These are phyloP conservation scores for Buathra laborator DNA, from an alignment of 2,888 invertebrate species.

Conservation along the genomic window DNA sequence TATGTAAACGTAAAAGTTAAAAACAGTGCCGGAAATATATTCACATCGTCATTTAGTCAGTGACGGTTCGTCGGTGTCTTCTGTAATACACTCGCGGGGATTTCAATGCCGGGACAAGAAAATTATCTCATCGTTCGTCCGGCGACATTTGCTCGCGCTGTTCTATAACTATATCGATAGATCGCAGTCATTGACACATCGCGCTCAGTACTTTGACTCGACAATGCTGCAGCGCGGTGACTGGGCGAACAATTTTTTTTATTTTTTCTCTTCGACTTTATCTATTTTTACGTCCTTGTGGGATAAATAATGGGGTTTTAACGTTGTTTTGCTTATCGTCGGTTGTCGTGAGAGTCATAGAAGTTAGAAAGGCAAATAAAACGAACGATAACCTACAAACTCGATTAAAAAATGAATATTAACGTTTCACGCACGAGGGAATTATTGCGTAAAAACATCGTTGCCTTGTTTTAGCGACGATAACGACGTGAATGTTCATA, in stretches of 20 bases:
- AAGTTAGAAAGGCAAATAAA: no score
- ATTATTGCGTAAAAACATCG: no score
- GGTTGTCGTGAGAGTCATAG: not conserved
- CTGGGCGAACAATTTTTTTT: slow-evolving; percentile 24
- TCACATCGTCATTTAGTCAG: not conserved
- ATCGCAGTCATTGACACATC: slow-evolving; percentile 49
- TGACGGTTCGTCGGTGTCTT: not conserved
- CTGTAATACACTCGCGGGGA: slow-evolving; percentile 71
- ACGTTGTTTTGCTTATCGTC: not conserved
- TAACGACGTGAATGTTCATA: no score
- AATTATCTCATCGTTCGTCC: slow-evolving; percentile 62
- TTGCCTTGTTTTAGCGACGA: no score
- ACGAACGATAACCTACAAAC: no score
- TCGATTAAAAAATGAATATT: no score
- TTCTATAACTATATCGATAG: not conserved
- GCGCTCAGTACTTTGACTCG: not conserved
- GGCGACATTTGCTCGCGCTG: slow-evolving; percentile 16
- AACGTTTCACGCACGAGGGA: no score
- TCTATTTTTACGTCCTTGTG: not conserved
- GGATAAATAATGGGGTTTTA: not conserved
- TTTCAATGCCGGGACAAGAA: slow-evolving; percentile 75
- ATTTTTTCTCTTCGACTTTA: not conserved
- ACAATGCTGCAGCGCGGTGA: not conserved
- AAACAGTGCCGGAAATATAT: not conserved
- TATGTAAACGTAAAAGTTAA: not conserved